Evolutionary conservation across 1,140 invertebrate species (phyloP), one percentile per base, ranked within the genome.

Genomic region (Zaprionus ornatus): DNA sequence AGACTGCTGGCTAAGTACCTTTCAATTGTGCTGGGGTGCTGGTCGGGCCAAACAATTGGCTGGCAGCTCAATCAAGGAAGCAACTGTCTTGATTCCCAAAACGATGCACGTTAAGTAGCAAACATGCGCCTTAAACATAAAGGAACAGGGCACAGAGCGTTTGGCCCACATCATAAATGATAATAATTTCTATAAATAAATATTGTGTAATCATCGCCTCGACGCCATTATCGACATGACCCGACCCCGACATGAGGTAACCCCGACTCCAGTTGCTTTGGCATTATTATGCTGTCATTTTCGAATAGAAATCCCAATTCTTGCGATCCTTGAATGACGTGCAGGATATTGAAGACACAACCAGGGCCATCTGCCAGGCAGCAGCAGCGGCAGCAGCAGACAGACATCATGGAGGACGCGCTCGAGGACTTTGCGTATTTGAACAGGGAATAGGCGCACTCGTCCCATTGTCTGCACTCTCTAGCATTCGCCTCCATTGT

Each of bases 121-220:
- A 50, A 17, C 42, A 40, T n/a, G n/a, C 19, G 54, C 29, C 9
- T 23, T 55, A 29, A 3, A 15, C 27, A 54, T 50, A 64, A 54
- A 37, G 19, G 9, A 2, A 10, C 52, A 56, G 6, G 40, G 48
- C 64, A 72, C 73, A 67, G 27, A 48, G 64, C 77, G 50, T 68
- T 23, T n/a, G 52, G 21, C 74, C n/a, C 60, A 50, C 76, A 74
- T 73, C 79, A 86, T 81, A 76, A 83, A 85, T 85, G 82, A 85
- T 86, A 85, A 85, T 85, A 85, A 82, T 79, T 84, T 85, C 52
- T 74, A 75, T 85, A 84, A 81, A 85, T 85, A 85, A 85, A 85
- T 85, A 86, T 85, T 85, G 82, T 85, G 79, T 76, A 85, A 85
- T 85, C 82, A 85, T 85, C 37, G 65, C 78, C 66, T 69, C 63